Evolutionary conservation across 2,113 vertebrate genomes (phyloP), one percentile per base, ranked within the genome.

Genomic region (Numida meleagris): DNA sequence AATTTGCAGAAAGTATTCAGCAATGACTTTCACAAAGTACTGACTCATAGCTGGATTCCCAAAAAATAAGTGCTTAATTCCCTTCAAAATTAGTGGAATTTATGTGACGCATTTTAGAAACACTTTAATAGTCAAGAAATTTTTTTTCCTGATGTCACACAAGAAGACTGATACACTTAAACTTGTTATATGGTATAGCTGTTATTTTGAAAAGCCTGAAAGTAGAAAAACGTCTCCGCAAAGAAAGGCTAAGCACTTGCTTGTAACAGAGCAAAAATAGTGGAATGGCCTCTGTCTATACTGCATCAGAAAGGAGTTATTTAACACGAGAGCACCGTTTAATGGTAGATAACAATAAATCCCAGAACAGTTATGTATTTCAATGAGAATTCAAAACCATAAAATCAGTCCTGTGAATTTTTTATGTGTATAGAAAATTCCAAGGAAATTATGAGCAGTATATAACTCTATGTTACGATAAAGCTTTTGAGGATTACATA

Each of bases 11-110:
- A 92, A 89, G 31, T 79, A 42, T 62, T 89, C 53, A 45, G 74
- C 59, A 89, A 82, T 42, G 62, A 89, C 82, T 95, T 89, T 79
- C 79, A 86, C 24, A 79, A 93, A 89, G 40, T 53, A 76, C 53
- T 93, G 91, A 92, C 71, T 96, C 93, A 94, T 76, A 73, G 63
- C 11, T 91, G 74, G 43, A 58, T 61, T 71, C 17, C 0, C 2
- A 51, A 38, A 85, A 73, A 61, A 38, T 61, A 74, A 6, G 12
- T 59, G 12, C 58, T 95, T 72, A 79, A 61, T 62, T 87, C 63
- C 25, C 50, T 80, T 93, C 67, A 88, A 88, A 94, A 88, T 80
- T 61, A 82, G 76, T 70, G 79, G 85, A 71, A 61, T 57, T 34
- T 46, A 4, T 91, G 78, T 1, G 25, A 53, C 53, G 21, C 2